These are phyloP conservation scores for Pampusana beccarii DNA, from an alignment of 2,113 vertebrate genomes.

Conservation along the genomic window DNA sequence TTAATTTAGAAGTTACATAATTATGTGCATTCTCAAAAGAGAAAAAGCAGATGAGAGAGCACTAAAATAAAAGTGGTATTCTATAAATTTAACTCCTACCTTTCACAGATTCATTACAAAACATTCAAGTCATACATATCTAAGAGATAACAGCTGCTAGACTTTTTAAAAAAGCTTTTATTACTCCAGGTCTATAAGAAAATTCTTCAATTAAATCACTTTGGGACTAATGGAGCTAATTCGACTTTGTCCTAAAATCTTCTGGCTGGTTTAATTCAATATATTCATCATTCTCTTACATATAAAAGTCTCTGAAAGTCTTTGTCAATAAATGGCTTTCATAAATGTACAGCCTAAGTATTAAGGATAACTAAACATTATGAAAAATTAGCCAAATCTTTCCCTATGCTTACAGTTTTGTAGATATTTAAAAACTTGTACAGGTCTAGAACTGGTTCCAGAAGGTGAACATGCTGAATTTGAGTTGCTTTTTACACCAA, in stretches of 20 bases:
- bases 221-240: slow-evolving; percentile 23
- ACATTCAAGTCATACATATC: background rate
- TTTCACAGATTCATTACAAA: slow-evolving; percentile 10
- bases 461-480: background rate
- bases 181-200: background rate
- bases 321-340: background rate
- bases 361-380: background rate
- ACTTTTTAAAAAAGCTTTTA: background rate
- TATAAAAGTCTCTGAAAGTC: background rate
- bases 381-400: background rate
- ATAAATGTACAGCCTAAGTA: background rate
- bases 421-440: background rate
- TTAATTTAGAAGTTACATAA: background rate
- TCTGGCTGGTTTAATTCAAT: slow-evolving; percentile 25
- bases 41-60: background rate
- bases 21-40: background rate
- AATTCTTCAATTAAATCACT: slow-evolving; percentile 1
- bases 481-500: background rate
- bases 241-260: background rate
- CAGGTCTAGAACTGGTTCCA: background rate
- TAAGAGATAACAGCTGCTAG: background rate
- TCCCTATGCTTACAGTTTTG: background rate
- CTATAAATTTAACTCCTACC: background rate
- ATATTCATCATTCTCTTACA: background rate
- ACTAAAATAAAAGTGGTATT: background rate